Conservation (phyloP, 2,113 vertebrate genomes). For the Recurvirostra avosetta region DNA sequence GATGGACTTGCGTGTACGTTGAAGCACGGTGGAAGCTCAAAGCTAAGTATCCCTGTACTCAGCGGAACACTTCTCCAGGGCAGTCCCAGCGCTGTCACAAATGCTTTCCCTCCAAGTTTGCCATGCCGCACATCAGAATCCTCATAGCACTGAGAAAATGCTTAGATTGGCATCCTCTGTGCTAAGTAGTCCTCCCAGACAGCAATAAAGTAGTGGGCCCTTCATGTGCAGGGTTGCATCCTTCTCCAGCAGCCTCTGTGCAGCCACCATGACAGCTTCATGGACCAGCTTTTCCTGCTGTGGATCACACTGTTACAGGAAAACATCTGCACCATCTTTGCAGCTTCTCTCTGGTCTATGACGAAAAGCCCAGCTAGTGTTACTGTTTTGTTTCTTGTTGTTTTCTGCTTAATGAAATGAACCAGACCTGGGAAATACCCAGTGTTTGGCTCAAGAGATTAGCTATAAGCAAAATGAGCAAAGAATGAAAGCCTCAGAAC, state of each 20-base stretch:
- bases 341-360: neutral
- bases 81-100: neutral
- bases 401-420: neutral
- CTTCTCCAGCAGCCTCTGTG: neutral
- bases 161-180: neutral
- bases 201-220: neutral
- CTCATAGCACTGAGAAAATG: neutral
- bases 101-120: neutral
- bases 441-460: neutral
- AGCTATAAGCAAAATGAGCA: neutral
- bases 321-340: neutral
- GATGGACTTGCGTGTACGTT: neutral
- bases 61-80: neutral
- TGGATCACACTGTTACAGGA: neutral
- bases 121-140: neutral
- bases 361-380: neutral
- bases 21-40: neutral
- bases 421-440: neutral
- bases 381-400: neutral
- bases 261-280: neutral
- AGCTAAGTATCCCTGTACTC: rapidly evolving
- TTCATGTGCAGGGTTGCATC: neutral
- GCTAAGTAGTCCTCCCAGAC: neutral
- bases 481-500: neutral
- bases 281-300: neutral